Conservation (phyloP, 2,888 invertebrate species). For the Watsonalla cultraria region DNA sequence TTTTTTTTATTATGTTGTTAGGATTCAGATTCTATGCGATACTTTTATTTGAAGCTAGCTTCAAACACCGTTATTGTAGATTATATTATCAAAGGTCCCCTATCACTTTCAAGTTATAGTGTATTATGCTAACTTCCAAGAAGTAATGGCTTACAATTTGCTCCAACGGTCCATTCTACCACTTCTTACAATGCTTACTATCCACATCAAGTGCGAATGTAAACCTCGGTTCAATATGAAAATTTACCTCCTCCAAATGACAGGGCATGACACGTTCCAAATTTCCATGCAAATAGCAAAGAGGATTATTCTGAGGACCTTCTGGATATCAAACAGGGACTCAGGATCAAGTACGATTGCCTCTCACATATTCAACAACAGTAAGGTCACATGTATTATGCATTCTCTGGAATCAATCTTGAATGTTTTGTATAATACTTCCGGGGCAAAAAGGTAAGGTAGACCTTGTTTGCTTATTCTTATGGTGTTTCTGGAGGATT, state of each 20-base stretch:
- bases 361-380: slow-evolving; percentile 39
- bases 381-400: slow-evolving; percentile 64
- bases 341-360: slow-evolving; percentile 11
- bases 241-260: slow-evolving; percentile 8
- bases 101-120: no score
- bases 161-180: no score
- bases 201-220: background rate
- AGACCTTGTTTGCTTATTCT: slow-evolving; percentile 4
- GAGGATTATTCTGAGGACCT: slow-evolving; percentile 42
- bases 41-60: no score
- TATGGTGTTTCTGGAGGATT: slow-evolving; percentile 4
- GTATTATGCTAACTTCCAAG: no score
- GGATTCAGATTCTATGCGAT: no score
- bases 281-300: slow-evolving; percentile 50
- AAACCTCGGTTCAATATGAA: slow-evolving; percentile 16
- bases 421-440: slow-evolving; percentile 46
- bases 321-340: slow-evolving; percentile 20
- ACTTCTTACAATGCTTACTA: no score
- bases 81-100: no score
- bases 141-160: no score
- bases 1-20: no score
- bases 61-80: no score
- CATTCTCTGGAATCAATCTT: slow-evolving; percentile 62
- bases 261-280: slow-evolving; percentile 16
- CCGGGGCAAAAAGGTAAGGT: slow-evolving; percentile 26